Percentiles rank a stretch among this genome's conserved stretches.
These are phyloP conservation scores for Calameuta filiformis DNA, from an alignment of 2,888 invertebrate species.

Conservation along the genomic window DNA sequence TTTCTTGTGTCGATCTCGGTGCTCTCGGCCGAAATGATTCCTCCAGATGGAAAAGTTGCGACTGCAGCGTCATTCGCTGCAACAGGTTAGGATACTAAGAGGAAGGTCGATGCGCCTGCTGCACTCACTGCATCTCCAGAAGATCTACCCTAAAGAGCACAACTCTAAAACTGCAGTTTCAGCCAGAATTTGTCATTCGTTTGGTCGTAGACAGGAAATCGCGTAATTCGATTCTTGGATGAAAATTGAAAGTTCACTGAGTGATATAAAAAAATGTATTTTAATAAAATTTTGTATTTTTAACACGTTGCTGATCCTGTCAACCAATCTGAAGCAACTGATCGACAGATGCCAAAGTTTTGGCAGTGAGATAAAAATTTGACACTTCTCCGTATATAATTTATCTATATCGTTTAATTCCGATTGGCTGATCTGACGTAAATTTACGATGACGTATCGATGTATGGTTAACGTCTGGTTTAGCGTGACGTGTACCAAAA, in stretches of 20 bases:
- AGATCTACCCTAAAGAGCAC: background rate
- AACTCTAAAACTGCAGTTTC: background rate
- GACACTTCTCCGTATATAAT: background rate
- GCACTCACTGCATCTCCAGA: background rate
- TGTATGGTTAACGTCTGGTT: background rate
- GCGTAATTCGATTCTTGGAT: background rate
- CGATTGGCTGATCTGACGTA: background rate
- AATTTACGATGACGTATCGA: background rate
- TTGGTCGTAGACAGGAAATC: background rate
- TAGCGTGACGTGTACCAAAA: background rate
- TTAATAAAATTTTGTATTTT: background rate
- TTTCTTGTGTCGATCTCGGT: background rate
- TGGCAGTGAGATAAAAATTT: background rate
- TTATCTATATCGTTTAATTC: background rate
- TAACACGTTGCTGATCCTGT: background rate
- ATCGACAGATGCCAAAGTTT: background rate
- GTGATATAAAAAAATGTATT: background rate
- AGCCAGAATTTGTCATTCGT: background rate
- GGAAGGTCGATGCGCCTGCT: slow-evolving; percentile 1
- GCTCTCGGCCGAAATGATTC: background rate
- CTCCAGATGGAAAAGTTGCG: background rate
- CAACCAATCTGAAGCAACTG: background rate
- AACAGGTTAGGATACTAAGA: background rate
- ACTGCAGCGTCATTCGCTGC: background rate
- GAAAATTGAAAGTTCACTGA: background rate